These are phyloP conservation scores for Leptura quadrifasciata DNA, from an alignment of 2,888 invertebrate genomes.

Conservation along the genomic window DNA sequence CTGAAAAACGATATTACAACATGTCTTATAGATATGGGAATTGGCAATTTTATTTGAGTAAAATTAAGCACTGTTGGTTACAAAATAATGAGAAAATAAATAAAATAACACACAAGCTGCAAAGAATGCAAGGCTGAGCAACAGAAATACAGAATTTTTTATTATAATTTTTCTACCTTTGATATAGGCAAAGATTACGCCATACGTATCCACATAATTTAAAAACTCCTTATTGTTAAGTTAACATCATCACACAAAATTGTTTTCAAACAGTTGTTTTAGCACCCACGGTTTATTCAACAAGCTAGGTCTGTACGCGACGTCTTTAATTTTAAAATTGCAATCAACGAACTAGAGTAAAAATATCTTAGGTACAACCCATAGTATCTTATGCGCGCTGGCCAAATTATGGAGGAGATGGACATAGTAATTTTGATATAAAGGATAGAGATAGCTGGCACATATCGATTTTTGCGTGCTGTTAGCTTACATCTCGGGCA, in stretches of 20 bases:
- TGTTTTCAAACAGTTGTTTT: conserved; percentile 32
- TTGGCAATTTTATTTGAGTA: neutral
- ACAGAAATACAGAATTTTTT: conserved; percentile 2
- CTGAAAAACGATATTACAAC: neutral
- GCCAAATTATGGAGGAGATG: conserved; percentile 65
- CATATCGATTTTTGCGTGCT: conserved; percentile 71
- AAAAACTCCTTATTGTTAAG: conserved; percentile 25
- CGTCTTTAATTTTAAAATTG: conserved; percentile 70
- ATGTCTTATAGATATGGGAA: neutral
- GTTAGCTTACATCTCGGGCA: conserved; percentile 64
- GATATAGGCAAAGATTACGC: conserved; percentile 47
- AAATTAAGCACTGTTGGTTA: neutral
- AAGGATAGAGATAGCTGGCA: conserved; percentile 61
- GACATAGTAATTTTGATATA: conserved; percentile 55
- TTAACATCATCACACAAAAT: conserved; percentile 32
- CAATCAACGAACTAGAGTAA: conserved; percentile 67
- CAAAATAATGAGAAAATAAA: neutral
- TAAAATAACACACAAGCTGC: neutral
- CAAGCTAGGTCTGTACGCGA: conserved; percentile 45
- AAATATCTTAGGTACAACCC: conserved; percentile 72
- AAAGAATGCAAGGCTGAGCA: neutral
- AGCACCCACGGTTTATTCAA: conserved; percentile 49
- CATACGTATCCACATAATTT: conserved; percentile 51
- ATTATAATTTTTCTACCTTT: conserved; percentile 34
- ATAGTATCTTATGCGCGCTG: conserved; percentile 67